These are phyloP conservation scores for Hydrotaea diabolus DNA, from an alignment of 2,888 invertebrate genomes.

Conservation along the genomic window DNA sequence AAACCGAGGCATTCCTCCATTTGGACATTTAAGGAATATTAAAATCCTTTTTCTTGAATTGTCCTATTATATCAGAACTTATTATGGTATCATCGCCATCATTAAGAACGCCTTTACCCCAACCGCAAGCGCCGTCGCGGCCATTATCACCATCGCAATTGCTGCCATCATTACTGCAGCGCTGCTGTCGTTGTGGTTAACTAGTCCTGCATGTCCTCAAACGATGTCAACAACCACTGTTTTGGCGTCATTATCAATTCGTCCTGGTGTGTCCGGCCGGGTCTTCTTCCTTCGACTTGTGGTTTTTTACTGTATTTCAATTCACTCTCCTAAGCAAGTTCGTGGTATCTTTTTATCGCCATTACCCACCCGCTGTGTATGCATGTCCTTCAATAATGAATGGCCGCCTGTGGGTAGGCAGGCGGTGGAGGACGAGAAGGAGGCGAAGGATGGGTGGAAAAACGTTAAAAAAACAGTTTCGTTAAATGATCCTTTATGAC, in stretches of 20 bases:
- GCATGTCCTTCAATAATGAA: constrained; percentile 10
- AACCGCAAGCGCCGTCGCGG: background rate
- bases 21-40: constrained; percentile 19
- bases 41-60: constrained; percentile 53
- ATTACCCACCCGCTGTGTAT: constrained; percentile 55
- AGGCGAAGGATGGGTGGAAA: constrained; percentile 10
- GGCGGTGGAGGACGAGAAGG: constrained; percentile 44
- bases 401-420: background rate
- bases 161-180: constrained; percentile 15
- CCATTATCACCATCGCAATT: constrained; percentile 18
- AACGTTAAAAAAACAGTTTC: constrained; percentile 30
- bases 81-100: constrained; percentile 45
- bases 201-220: background rate
- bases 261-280: constrained; percentile 57
- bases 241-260: constrained; percentile 62
- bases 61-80: constrained; percentile 62
- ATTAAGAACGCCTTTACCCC: constrained; percentile 3
- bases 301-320: constrained; percentile 46
- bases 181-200: constrained; percentile 12
- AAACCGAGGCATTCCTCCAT: no score
- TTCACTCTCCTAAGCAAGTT: no score
- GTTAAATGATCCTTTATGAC: constrained; percentile 62
- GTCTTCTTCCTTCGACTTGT: constrained; percentile 44
- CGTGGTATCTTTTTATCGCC: constrained; percentile 57
- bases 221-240: constrained; percentile 50